Base-by-base conservation (phyloP, 2,888 invertebrate species). In the Drosophila kanekoi region DNA sequence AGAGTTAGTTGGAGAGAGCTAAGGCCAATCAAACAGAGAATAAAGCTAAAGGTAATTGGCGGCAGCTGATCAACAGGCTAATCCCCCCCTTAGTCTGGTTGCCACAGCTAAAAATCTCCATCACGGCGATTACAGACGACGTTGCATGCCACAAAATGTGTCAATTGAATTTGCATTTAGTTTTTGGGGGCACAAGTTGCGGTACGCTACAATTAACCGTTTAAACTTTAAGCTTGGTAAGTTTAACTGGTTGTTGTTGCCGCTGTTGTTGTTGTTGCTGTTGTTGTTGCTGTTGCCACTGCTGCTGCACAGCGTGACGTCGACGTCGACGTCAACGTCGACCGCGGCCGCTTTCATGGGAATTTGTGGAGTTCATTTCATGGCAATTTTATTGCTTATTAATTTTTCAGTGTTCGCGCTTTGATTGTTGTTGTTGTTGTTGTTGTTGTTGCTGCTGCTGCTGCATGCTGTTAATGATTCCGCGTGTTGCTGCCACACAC, bases 331-430 rank as follows among this genome's bases (percentile, higher is more conserved):
- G 18, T 18, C 18, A 59, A 69, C 77, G 66, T 40, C 45, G 51
- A 69, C 75, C 56, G 79, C 67, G 75, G 74, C 71, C 77, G 77
- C 90, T 90, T 91, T 90, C 91, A 91, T 91, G 91, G 89, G 91
- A 91, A 91, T 91, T 87, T 79, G 81, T 80, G 64, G 65, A 84
- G 91, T 91, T 91, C 91, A 91, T 91, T 91, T 91, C 91, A 91
- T 91, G 91, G 91, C 91, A 91, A 91, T 91, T 91, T 91, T 91
- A 91, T 91, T 91, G 90, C 90, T 91, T 91, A 91, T 91, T 91
- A 91, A 91, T 85, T 85, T 85, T 85, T 85, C 72, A 85, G 79
- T 85, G 84, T 82, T 85, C 72, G 88, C 87, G 86, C 84, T 80
- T 87, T 80, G 61, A 53, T 72, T 74, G 53, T 67, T 65, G 53